Base-by-base conservation (phyloP, 2,797 vertebrate genomes). In the Liparis tanakae region DNA sequence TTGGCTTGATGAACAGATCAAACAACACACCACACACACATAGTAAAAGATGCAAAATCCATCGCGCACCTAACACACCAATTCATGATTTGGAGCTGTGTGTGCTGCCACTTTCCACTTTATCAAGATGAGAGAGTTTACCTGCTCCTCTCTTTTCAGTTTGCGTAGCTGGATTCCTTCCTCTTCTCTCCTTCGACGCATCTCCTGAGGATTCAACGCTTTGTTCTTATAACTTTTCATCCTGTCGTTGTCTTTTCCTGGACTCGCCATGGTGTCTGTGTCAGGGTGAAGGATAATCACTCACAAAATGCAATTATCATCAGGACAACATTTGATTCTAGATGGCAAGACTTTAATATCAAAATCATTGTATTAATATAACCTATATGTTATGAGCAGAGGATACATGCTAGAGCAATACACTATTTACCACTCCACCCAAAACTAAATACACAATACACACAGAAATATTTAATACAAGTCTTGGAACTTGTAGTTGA, bases 191-290 rank as follows among this genome's bases (percentile, higher is more conserved):
- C 96, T 91, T 37, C 96, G 93, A 17, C 96, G 95, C 96, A 98
- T 98, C 88, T 97, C 97, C 92, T 98, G 97, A 46, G 96, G 95
- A 91, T 98, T 98, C 80, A 97, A 85, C 0, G 96, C 97, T 87
- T 97, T 98, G 92, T 98, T 98, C 90, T 98, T 98, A 67, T 97
- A 98, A 90, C 96, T 97, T 89, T 96, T 98, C 95, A 98, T 98
- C 87, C 96, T 94, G 83, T 91, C 95, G 86, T 94, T 96, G 83
- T 97, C 97, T 85, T 96, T 97, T 67, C 94, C 96, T 0, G 95
- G 95, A 87, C 95, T 97, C 33, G 96, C 95, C 96, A 97, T 97
- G 6, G 84, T 88, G 73, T 94, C 95, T 97, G 80, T 30, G 48
- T 15, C 4, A 41, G 2, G 5, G 37, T 10, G 36, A 39, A 69